Percentiles rank a stretch among this genome's conserved stretches.
Evolutionary conservation across 37 sponge, comb jelly and placozoan genomes (phyloP).

Genomic region (Lycopodina hypogea): DNA sequence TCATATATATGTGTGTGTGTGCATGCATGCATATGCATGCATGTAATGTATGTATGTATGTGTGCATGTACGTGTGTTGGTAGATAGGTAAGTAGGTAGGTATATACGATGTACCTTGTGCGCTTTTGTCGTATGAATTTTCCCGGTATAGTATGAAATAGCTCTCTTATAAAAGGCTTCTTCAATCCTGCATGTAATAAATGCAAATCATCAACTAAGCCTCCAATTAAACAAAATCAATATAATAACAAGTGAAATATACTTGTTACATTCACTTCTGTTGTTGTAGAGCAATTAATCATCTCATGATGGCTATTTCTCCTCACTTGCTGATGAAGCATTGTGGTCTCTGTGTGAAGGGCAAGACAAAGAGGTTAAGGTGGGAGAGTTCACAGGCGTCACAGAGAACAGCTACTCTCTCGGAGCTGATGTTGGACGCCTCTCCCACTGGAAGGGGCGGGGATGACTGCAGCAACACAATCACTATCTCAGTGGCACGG

Average conservation of each 20-base stretch:
- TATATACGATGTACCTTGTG: slow-evolving; percentile 43
- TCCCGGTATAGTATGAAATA: slow-evolving; percentile 69
- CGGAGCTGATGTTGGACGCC: slow-evolving; percentile 29
- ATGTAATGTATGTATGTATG: not conserved
- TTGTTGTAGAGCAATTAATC: not conserved
- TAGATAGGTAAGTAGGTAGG: too few species aligned
- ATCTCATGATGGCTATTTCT: too few species aligned
- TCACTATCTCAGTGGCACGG: slow-evolving; percentile 65
- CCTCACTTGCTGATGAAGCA: slow-evolving; percentile 55
- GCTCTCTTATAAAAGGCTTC: slow-evolving; percentile 66
- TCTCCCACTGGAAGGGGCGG: slow-evolving; percentile 40
- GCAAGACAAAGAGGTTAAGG: slow-evolving; percentile 71
- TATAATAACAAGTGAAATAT: not conserved
- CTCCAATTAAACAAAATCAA: not conserved
- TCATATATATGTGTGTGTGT: not conserved
- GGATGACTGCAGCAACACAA: slow-evolving; percentile 72
- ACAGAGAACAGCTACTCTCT: slow-evolving; percentile 62
- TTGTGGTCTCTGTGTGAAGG: slow-evolving; percentile 50
- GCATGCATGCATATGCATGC: not conserved
- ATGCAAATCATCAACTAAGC: too few species aligned
- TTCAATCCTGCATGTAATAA: slow-evolving; percentile 67
- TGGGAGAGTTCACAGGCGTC: slow-evolving; percentile 56
- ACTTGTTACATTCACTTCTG: not conserved
- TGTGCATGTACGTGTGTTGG: not conserved
- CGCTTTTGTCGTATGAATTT: slow-evolving; percentile 63